Evolutionary conservation across 92 coral and sea anemone species (phyloP).

Genomic region (Pocillopora grandis): DNA sequence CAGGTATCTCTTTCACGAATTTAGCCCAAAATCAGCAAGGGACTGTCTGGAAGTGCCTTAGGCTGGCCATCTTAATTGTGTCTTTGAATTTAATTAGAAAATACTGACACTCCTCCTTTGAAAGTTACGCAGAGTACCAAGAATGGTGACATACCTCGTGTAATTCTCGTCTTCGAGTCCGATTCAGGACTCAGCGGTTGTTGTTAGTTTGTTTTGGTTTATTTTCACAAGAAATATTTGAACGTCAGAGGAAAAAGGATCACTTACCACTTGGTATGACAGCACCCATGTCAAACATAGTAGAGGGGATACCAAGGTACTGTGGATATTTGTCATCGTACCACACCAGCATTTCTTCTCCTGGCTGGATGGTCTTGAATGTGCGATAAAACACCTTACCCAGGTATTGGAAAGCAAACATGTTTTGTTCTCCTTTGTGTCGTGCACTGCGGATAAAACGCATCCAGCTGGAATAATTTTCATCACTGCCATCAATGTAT

Average conservation of each 20-base stretch:
- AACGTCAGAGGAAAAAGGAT: background rate
- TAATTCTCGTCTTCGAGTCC: too few species aligned
- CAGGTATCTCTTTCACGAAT: too few species aligned
- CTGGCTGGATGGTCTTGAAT: conserved; percentile 75
- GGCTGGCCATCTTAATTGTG: too few species aligned
- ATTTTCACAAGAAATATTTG: too few species aligned
- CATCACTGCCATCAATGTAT: conserved; percentile 89
- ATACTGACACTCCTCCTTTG: too few species aligned
- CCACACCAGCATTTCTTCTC: conserved; percentile 95
- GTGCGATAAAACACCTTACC: conserved; percentile 90
- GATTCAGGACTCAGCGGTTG: too few species aligned
- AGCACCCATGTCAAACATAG: conserved; percentile 53
- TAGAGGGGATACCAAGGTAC: conserved; percentile 87
- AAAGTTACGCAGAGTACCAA: too few species aligned
- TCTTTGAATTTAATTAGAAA: too few species aligned
- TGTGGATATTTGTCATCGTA: conserved; percentile 89
- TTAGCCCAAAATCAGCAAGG: too few species aligned
- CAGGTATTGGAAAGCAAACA: conserved; percentile 85
- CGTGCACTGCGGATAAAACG: conserved; percentile 96
- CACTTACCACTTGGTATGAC: conserved; percentile 26
- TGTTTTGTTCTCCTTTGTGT: conserved; percentile 82
- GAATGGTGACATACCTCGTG: too few species aligned
- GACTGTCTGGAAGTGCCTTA: too few species aligned
- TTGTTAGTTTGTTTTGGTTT: too few species aligned
- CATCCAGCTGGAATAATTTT: conserved; percentile 92